Percentiles rank a stretch among this genome's conserved stretches.
Conservation (phyloP, 2,888 invertebrate species). For the Drosophila paranaensis region DNA sequence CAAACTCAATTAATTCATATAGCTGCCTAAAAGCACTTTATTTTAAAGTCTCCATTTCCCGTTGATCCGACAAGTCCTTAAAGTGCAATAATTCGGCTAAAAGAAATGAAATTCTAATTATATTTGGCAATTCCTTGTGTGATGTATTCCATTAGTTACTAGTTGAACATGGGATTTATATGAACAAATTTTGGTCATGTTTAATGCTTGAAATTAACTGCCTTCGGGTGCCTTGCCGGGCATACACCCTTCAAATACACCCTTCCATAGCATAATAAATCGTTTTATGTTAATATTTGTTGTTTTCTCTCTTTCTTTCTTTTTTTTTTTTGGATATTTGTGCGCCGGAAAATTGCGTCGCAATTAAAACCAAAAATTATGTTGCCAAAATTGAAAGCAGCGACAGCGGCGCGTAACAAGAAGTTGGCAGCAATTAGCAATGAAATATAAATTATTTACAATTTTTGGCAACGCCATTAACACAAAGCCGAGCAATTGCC, state of each 20-base stretch:
- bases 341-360: slow-evolving; percentile 48
- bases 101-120: background rate
- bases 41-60: background rate
- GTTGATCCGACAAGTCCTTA: background rate
- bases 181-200: background rate
- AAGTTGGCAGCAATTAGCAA: slow-evolving; percentile 74
- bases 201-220: background rate
- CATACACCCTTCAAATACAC: background rate
- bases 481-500: slow-evolving; percentile 55
- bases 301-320: background rate
- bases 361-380: slow-evolving; percentile 72
- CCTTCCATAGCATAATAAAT: background rate
- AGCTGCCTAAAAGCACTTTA: too few species aligned
- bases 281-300: slow-evolving; percentile 34
- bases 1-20: background rate
- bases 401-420: slow-evolving; percentile 57
- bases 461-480: slow-evolving; percentile 71
- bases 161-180: background rate
- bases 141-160: background rate
- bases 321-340: slow-evolving; percentile 24
- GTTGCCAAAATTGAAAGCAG: slow-evolving; percentile 64
- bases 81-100: background rate
- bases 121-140: background rate
- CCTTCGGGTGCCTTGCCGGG: background rate
- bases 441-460: slow-evolving; percentile 68